phyloP scores from a whole-genome alignment of 2,113 vertebrate species.

The Oxyura jamaicensis region DNA sequence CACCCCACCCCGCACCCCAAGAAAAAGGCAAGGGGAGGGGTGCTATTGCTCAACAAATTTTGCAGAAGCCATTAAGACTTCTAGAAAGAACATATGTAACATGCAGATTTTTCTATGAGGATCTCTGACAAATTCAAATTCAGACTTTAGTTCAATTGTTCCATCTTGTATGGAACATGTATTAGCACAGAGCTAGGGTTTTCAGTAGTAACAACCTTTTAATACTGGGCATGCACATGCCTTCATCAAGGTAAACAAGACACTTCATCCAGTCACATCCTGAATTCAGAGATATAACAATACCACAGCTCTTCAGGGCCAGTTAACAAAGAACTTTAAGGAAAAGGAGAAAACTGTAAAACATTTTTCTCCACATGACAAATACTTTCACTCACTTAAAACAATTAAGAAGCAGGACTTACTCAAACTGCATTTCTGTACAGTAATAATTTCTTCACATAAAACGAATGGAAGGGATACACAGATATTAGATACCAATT shows the following conservation, averaged over 20 bases:
- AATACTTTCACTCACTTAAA: neutral
- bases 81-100: neutral
- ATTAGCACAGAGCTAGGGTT: neutral
- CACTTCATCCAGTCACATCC: neutral
- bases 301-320: neutral
- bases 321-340: neutral
- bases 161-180: neutral
- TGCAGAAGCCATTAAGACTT: neutral
- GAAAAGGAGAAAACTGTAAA: neutral
- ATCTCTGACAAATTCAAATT: neutral
- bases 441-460: neutral
- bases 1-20: rapidly evolving
- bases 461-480: neutral
- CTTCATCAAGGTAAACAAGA: neutral
- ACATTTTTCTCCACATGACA: neutral
- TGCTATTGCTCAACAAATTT: neutral
- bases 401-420: neutral
- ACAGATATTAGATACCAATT: neutral
- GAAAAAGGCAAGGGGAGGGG: neutral
- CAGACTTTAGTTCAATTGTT: neutral
- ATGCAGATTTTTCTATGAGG: neutral
- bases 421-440: neutral
- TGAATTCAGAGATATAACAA: neutral
- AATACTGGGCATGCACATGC: neutral
- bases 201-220: neutral